phyloP scores from a whole-genome alignment of 2,113 vertebrate genomes.

The Astur gentilis region DNA sequence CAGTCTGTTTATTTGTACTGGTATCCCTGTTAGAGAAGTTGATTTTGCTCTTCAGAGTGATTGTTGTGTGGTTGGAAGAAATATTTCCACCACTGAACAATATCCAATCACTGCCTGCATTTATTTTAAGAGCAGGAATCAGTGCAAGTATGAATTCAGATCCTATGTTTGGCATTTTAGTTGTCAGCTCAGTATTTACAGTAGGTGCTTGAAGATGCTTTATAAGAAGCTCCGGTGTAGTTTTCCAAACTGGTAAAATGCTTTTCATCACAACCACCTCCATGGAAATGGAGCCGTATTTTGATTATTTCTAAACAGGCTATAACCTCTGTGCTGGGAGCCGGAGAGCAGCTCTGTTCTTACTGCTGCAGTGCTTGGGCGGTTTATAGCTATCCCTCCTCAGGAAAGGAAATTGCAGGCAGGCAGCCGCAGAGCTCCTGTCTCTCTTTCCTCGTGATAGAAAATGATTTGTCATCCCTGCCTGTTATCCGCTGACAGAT shows the following conservation, averaged over 20 bases:
- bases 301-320: neutral
- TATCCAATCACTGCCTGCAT: constrained; percentile 53
- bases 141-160: constrained; percentile 23
- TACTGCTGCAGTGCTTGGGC: neutral
- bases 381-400: neutral
- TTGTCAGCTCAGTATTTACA: constrained; percentile 46
- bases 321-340: neutral
- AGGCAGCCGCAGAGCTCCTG: neutral
- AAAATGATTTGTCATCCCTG: neutral
- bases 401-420: neutral
- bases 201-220: constrained; percentile 37
- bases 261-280: constrained; percentile 34
- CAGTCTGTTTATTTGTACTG: neutral
- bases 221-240: constrained; percentile 2
- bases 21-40: neutral
- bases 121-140: constrained; percentile 57
- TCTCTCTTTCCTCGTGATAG: neutral
- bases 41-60: neutral
- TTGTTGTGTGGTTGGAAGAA: neutral
- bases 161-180: neutral
- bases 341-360: neutral
- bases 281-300: constrained; percentile 22
- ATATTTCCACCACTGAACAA: constrained; percentile 53
- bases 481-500: neutral
- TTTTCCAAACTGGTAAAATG: constrained; percentile 48